Percentiles rank a stretch among this genome's conserved stretches.
phyloP scores from a whole-genome alignment of 2,888 invertebrate species.

The Catocala sponsa region DNA sequence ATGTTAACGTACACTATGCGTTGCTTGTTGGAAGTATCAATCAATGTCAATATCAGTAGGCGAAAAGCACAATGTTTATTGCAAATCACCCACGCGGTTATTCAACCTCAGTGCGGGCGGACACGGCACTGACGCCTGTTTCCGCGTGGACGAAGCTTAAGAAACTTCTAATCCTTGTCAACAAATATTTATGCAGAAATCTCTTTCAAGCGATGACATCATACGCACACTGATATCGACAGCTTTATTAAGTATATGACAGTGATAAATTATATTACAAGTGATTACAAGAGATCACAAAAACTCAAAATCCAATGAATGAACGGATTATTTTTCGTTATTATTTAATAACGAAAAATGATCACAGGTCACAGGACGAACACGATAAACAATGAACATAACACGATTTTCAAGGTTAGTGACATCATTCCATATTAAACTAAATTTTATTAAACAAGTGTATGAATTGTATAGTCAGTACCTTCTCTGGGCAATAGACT shows the following conservation, averaged over 20 bases:
- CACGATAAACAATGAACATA: constrained; percentile 20
- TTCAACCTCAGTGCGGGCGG: constrained; percentile 38
- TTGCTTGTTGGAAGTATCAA: constrained; percentile 17
- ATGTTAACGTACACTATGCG: constrained; percentile 12
- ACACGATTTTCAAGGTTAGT: constrained; percentile 36
- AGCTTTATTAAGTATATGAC: constrained; percentile 25
- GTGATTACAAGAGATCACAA: constrained; percentile 24
- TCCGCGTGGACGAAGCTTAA: constrained; percentile 48
- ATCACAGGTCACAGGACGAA: constrained; percentile 18
- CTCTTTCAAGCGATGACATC: constrained; percentile 34
- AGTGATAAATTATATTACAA: constrained; percentile 34
- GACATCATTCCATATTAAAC: constrained; percentile 38
- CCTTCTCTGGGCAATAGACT: constrained; percentile 90
- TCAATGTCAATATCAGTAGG: constrained; percentile 31
- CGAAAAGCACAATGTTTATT: constrained; percentile 29
- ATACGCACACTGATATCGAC: constrained; percentile 35
- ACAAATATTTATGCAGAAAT: constrained; percentile 29
- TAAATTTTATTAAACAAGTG: not conserved
- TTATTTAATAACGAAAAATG: no score
- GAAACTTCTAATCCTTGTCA: constrained; percentile 29
- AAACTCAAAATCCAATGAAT: constrained; percentile 27
- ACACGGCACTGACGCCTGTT: constrained; percentile 25
- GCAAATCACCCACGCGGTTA: constrained; percentile 39
- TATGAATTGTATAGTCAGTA: constrained; percentile 39
- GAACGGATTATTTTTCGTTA: constrained; percentile 22